Evolutionary conservation across 2,888 invertebrate species (phyloP).

Genomic region (Schizaphis graminum): DNA sequence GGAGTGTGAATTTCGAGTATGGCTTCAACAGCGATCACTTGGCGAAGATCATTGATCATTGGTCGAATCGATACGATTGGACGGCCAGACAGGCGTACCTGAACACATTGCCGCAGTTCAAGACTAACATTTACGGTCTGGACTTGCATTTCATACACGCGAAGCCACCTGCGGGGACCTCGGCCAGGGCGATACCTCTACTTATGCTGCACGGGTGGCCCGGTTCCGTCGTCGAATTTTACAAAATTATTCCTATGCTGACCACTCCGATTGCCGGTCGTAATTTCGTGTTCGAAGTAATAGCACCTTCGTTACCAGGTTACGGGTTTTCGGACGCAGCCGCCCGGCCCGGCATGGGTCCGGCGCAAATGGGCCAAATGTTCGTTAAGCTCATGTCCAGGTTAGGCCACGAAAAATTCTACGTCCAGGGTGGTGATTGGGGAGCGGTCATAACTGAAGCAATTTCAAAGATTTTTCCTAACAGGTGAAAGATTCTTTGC

Average conservation of each 20-base stretch:
- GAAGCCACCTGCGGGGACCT: constrained; percentile 75
- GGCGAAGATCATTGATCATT: constrained; percentile 80
- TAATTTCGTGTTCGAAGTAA: constrained; percentile 78
- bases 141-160: constrained; percentile 83
- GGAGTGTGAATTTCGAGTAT: constrained; percentile 69
- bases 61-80: constrained; percentile 85
- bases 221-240: constrained; percentile 85
- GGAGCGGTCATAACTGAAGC: constrained; percentile 77
- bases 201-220: constrained; percentile 90
- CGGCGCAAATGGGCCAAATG: constrained; percentile 75
- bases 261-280: constrained; percentile 73
- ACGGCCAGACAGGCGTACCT: constrained; percentile 77
- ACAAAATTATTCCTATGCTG: constrained; percentile 80
- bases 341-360: constrained; percentile 76
- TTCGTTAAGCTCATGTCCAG: constrained; percentile 80
- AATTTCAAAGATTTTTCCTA: constrained; percentile 78
- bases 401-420: constrained; percentile 78
- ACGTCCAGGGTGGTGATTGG: constrained; percentile 87
- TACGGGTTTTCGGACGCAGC: constrained; percentile 80
- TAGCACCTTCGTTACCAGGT: constrained; percentile 80
- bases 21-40: constrained; percentile 84
- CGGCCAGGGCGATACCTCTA: constrained; percentile 76
- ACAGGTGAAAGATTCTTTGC: constrained; percentile 70
- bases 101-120: constrained; percentile 83
- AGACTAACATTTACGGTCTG: constrained; percentile 79